phyloP scores from a whole-genome alignment of 2,888 invertebrate genomes.

The Drosophila yooni region DNA sequence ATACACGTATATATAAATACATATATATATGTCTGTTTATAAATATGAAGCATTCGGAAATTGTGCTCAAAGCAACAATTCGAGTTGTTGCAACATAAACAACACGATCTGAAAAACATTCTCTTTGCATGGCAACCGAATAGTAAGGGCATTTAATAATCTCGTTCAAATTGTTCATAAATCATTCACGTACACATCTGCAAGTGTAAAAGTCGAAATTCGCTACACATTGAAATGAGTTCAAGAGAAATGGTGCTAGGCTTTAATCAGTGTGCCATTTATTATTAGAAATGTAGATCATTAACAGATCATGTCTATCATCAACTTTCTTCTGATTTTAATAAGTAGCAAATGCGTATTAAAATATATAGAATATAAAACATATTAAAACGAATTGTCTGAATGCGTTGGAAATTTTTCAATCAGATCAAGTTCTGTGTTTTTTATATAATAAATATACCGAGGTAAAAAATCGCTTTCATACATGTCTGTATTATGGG shows the following conservation, averaged over 20 bases:
- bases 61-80: neutral
- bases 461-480: neutral
- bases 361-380: neutral
- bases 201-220: neutral
- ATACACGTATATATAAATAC: neutral
- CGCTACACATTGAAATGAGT: neutral
- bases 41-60: slow-evolving; percentile 13
- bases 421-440: neutral
- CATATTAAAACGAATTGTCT: neutral
- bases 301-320: neutral
- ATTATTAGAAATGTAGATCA: slow-evolving; percentile 1
- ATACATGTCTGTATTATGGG: neutral
- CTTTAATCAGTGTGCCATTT: neutral
- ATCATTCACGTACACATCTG: neutral
- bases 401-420: neutral
- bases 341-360: neutral
- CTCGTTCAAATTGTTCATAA: slow-evolving; percentile 2
- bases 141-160: slow-evolving; percentile 14
- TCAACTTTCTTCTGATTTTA: neutral
- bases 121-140: slow-evolving; percentile 6
- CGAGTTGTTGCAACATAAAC: slow-evolving; percentile 10
- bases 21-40: neutral
- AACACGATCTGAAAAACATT: slow-evolving; percentile 15
- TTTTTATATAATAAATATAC: neutral
- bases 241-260: neutral